phyloP scores from a whole-genome alignment of 2,797 vertebrate genomes.

The Catostomus latipinnis region DNA sequence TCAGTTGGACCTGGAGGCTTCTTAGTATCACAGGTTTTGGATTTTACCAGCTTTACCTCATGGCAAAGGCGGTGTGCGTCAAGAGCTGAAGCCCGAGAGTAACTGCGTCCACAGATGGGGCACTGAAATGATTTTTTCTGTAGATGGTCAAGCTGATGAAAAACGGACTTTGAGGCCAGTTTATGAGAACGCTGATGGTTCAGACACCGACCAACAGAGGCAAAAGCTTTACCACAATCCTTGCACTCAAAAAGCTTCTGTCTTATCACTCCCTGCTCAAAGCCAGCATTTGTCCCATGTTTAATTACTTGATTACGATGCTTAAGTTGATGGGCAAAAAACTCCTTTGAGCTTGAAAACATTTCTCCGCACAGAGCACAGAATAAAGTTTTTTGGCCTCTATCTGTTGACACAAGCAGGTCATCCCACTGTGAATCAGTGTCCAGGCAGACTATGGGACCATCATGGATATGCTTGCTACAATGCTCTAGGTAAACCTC shows the following conservation, averaged over 20 bases:
- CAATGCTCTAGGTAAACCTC: conserved; percentile 70
- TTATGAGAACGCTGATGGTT: conserved; percentile 82
- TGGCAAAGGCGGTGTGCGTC: conserved; percentile 83
- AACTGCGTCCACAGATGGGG: conserved; percentile 78
- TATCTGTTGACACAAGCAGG: conserved; percentile 65
- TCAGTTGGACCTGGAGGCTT: conserved; percentile 65
- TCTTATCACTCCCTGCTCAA: conserved; percentile 57
- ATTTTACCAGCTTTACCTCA: conserved; percentile 79
- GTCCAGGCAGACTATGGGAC: conserved; percentile 62
- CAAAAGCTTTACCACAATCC: conserved; percentile 80
- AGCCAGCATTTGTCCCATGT: conserved; percentile 43
- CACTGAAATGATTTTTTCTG: conserved; percentile 84
- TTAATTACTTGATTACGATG: conserved; percentile 62
- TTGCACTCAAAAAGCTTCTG: conserved; percentile 73
- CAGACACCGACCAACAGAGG: conserved; percentile 75
- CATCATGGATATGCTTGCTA: conserved; percentile 69
- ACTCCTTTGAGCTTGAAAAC: conserved; percentile 65
- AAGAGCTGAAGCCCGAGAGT: conserved; percentile 82
- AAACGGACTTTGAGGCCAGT: conserved; percentile 79
- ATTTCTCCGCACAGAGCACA: conserved; percentile 72
- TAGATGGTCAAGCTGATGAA: conserved; percentile 77
- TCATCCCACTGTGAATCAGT: conserved; percentile 64
- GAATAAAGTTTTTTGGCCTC: conserved; percentile 61
- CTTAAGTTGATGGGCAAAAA: conserved; percentile 72
- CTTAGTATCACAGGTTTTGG: conserved; percentile 63